Percentiles rank a stretch among this genome's conserved stretches.
Evolutionary conservation across 1,140 invertebrate genomes (phyloP).

Genomic region (Nasonia vitripennis): DNA sequence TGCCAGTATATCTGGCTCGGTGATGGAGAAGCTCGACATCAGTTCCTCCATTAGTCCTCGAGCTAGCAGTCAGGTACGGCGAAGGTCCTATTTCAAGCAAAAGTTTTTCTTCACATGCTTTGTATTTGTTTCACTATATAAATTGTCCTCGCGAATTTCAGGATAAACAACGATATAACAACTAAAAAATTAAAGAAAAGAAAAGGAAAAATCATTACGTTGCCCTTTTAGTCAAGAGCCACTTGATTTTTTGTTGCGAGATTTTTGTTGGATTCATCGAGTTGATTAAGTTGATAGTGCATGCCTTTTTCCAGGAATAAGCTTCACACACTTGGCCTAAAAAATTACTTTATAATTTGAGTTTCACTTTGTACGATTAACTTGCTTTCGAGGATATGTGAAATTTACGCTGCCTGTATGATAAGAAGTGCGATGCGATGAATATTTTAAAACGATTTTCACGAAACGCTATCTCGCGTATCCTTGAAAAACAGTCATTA

Average conservation of each 20-base stretch:
- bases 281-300: conserved; percentile 18
- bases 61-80: conserved; percentile 81
- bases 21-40: conserved; percentile 87
- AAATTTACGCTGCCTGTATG: not conserved
- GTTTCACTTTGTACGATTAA: conserved; percentile 13
- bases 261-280: conserved; percentile 6
- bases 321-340: conserved; percentile 20
- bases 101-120: conserved; percentile 39
- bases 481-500: conserved; percentile 21
- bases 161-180: conserved; percentile 33
- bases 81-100: conserved; percentile 39
- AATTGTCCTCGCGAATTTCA: conserved; percentile 6
- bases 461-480: not conserved
- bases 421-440: not conserved
- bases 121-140: conserved; percentile 33
- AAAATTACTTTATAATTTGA: conserved; percentile 16
- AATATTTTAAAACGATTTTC: not conserved
- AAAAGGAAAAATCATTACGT: not conserved
- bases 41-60: conserved; percentile 84
- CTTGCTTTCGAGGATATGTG: conserved; percentile 17
- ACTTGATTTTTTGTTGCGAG: conserved; percentile 2
- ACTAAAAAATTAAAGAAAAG: conserved; percentile 30
- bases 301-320: conserved; percentile 27
- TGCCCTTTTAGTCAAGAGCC: conserved; percentile 21
- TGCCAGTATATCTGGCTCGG: conserved; percentile 86